Conservation (phyloP, 2,888 invertebrate species). For the Lasius fuliginosus region DNA sequence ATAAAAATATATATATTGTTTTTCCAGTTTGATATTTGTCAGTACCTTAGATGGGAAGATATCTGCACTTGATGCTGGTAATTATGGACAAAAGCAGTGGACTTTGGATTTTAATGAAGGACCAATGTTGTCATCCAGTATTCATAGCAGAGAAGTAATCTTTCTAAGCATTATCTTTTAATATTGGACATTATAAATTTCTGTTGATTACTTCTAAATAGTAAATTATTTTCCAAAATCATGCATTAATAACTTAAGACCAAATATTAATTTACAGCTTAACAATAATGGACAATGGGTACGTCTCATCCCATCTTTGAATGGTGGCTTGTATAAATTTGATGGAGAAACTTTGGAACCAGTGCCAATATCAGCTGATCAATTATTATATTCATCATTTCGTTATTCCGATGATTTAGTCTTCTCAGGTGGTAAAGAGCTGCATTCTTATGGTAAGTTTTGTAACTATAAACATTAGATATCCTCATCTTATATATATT, state of each 20-base stretch:
- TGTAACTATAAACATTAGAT: background rate
- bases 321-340: conserved; percentile 96
- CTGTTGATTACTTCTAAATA: background rate
- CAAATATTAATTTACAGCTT: conserved; percentile 87
- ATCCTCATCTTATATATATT: background rate
- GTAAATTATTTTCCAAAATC: background rate
- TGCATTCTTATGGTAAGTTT: conserved; percentile 91
- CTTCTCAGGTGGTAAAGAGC: conserved; percentile 96
- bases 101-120: conserved; percentile 91
- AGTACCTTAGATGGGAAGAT: conserved; percentile 97
- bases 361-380: conserved; percentile 95
- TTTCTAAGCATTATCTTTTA: conserved; percentile 22
- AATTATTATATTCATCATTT: conserved; percentile 94
- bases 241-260: background rate
- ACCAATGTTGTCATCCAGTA: conserved; percentile 95
- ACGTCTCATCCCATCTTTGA: conserved; percentile 96
- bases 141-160: conserved; percentile 94
- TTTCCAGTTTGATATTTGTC: conserved; percentile 92
- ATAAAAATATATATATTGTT: conserved; percentile 28
- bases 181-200: conserved; percentile 31
- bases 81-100: conserved; percentile 92
- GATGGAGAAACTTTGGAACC: conserved; percentile 96
- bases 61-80: conserved; percentile 92
- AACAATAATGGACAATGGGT: conserved; percentile 95
- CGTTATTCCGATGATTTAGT: conserved; percentile 95